phyloP scores from a whole-genome alignment of 1,140 invertebrate genomes.

The Zaprionus nigranus region DNA sequence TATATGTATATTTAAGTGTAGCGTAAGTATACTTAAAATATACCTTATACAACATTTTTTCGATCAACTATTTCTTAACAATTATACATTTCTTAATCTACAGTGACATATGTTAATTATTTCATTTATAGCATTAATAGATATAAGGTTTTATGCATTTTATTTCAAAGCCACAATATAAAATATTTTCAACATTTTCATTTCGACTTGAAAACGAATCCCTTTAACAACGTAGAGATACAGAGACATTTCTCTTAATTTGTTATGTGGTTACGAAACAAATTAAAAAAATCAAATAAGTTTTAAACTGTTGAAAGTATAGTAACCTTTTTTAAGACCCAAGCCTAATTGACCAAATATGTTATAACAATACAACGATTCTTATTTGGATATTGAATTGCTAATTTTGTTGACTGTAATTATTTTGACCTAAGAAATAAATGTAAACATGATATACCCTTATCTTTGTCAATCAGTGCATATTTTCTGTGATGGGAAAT shows the following conservation, averaged over 20 bases:
- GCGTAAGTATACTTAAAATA: constrained; percentile 24
- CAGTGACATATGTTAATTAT: not conserved
- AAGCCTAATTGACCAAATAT: too few species aligned
- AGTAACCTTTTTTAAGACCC: too few species aligned
- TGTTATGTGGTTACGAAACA: too few species aligned
- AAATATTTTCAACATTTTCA: too few species aligned
- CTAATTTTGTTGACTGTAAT: not conserved
- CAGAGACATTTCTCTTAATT: too few species aligned
- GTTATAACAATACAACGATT: not conserved
- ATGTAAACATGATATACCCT: not conserved
- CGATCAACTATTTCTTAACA: not conserved
- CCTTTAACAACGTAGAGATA: too few species aligned
- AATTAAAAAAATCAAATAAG: too few species aligned
- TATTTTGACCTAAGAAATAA: not conserved
- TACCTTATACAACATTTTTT: not conserved
- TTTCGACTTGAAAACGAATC: too few species aligned
- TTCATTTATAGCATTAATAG: too few species aligned
- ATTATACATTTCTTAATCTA: not conserved
- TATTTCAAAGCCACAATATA: too few species aligned
- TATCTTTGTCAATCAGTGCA: not conserved
- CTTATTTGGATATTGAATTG: not conserved
- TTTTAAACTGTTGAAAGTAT: too few species aligned
- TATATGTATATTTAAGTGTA: constrained; percentile 21
- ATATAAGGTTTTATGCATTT: too few species aligned
- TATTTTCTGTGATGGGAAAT: not conserved